Base-by-base conservation (phyloP, 2,888 invertebrate species). In the Xanthia icteritia region DNA sequence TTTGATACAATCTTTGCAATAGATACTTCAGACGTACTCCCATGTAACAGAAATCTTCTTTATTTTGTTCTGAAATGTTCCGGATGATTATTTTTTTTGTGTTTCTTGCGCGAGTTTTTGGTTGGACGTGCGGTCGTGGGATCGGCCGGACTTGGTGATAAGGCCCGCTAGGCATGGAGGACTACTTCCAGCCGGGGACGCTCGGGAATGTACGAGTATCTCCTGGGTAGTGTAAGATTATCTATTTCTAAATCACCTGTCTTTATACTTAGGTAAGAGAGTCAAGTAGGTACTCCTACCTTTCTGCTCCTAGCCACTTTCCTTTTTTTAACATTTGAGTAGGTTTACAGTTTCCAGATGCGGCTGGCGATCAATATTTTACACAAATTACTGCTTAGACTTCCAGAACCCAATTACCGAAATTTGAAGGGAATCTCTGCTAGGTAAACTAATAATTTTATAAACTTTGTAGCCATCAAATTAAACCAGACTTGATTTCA, bases 1-100 rank as follows among this genome's bases (percentile, higher is more conserved):
- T 76, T 73, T 61, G 45, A 70, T 63, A 72, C n/a, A 36, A 69
- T 79, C 68, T 83, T 79, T 84, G 68, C 60, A 27, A 82, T 48
- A 72, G 77, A 77, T 71, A 61, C 64, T 71, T 36, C 54, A 63
- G 58, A 67, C 15, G n/a, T 42, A 48, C 23, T 45, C 36, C 11
- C 9, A n/a, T 8, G 11, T 61, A n/a, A 64, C 15, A 75, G n/a
- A 74, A n/a, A 42, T 63, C 23, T 60, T 67, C 51, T 76, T n/a
- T 36, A 68, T 39, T 56, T 68, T 64, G 56, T 58, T 64, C 2
- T 39, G 20, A 74, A 36, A 17, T 45, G 60, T 58, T 45, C 3
- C 0, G 20, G 51, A 42, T 11, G 1, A 2, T 11, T 11, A 1
- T 42, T 42, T 42, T 42, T 42, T 11, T 9, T 42, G 42, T 42